These are phyloP conservation scores for Spisula solida DNA, from an alignment of 2,888 invertebrate genomes.

Conservation along the genomic window DNA sequence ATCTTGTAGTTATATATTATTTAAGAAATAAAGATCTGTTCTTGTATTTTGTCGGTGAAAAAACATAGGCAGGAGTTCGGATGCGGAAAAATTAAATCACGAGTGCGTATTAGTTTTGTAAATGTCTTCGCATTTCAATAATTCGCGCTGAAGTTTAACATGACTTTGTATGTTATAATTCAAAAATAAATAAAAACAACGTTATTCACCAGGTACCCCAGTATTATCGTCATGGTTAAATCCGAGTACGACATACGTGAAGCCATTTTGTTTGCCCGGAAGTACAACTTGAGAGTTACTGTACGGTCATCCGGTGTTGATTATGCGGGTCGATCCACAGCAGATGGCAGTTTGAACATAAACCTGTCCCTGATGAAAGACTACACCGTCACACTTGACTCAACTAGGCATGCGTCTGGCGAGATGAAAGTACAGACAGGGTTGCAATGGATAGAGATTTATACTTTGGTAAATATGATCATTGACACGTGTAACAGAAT, in stretches of 20 bases:
- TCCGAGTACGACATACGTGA: slow-evolving; percentile 69
- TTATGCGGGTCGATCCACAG: slow-evolving; percentile 73
- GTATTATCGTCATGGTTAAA: slow-evolving; percentile 62
- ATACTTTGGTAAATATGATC: slow-evolving; percentile 74
- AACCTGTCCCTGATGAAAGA: slow-evolving; percentile 72
- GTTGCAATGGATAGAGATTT: slow-evolving; percentile 71
- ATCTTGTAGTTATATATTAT: no score
- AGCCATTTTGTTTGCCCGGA: slow-evolving; percentile 71
- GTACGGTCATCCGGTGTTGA: slow-evolving; percentile 75
- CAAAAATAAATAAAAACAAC: no score
- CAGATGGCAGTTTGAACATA: slow-evolving; percentile 66
- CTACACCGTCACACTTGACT: slow-evolving; percentile 60
- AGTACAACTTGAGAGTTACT: slow-evolving; percentile 69
- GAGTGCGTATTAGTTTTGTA: no score
- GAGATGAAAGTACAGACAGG: slow-evolving; percentile 75
- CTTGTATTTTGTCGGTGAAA: no score
- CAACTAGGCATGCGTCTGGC: slow-evolving; percentile 66
- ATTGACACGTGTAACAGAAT: no score
- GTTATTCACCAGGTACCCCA: slow-evolving; percentile 45
- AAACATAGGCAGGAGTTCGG: no score
- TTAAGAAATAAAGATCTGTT: no score
- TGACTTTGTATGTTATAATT: no score
- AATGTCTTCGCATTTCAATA: no score
- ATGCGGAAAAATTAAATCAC: no score
- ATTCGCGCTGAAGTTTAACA: no score